phyloP scores from a whole-genome alignment of 2,888 invertebrate genomes.

The Macrophya annulata region DNA sequence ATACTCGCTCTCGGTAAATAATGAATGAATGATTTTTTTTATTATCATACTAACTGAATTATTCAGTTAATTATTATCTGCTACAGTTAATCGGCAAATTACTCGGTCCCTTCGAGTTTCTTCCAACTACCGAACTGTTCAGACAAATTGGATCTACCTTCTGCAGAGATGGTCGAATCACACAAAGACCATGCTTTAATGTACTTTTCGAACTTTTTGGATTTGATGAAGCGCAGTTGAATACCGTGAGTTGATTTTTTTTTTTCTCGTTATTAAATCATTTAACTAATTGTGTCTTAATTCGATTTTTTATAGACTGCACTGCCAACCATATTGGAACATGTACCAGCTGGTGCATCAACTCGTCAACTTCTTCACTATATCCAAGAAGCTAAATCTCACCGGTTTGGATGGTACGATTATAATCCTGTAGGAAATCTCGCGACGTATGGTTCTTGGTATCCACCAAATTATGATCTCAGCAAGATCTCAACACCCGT shows the following conservation, averaged over 20 bases:
- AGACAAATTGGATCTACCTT: slow-evolving; percentile 80
- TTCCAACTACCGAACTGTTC: slow-evolving; percentile 80
- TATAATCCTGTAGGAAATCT: slow-evolving; percentile 81
- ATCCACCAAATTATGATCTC: slow-evolving; percentile 84
- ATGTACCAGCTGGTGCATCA: slow-evolving; percentile 87
- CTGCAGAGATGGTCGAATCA: slow-evolving; percentile 82
- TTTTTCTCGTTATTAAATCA: background rate
- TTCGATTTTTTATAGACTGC: slow-evolving; percentile 81
- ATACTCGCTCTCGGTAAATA: slow-evolving; percentile 51
- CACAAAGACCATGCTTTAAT: slow-evolving; percentile 85
- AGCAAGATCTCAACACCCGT: slow-evolving; percentile 83
- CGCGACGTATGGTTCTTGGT: slow-evolving; percentile 80
- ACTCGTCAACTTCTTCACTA: slow-evolving; percentile 88
- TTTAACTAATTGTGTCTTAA: background rate
- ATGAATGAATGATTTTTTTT: background rate
- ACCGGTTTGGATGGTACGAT: slow-evolving; percentile 73
- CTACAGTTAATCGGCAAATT: slow-evolving; percentile 71
- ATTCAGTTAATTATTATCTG: background rate
- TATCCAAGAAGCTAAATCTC: slow-evolving; percentile 83
- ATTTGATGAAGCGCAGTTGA: slow-evolving; percentile 82
- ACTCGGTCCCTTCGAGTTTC: slow-evolving; percentile 84
- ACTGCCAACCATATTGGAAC: slow-evolving; percentile 86
- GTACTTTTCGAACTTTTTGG: slow-evolving; percentile 86
- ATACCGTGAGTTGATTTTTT: slow-evolving; percentile 77
- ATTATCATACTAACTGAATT: background rate